Evolutionary conservation across 2,113 vertebrate species (phyloP).

Genomic region (Vidua macroura): DNA sequence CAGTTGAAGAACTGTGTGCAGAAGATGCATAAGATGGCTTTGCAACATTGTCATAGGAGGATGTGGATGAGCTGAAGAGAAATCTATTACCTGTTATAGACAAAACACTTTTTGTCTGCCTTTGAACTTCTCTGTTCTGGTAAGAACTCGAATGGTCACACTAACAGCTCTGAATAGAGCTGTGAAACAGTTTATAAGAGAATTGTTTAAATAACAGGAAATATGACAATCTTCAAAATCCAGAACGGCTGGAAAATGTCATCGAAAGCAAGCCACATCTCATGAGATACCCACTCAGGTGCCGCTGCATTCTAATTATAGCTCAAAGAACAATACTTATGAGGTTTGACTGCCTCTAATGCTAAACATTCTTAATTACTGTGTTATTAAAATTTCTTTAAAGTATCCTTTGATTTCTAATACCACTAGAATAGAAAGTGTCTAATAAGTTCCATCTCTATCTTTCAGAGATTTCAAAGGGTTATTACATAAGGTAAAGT

Average conservation of each 20-base stretch:
- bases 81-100: neutral
- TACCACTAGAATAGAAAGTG: neutral
- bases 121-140: neutral
- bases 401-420: conserved; percentile 43
- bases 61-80: neutral
- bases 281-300: conserved; percentile 6
- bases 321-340: neutral
- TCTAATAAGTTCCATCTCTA: neutral
- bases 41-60: neutral
- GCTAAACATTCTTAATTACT: neutral
- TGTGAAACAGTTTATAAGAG: neutral
- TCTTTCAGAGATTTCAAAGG: conserved; percentile 39
- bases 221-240: neutral
- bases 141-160: neutral
- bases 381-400: neutral
- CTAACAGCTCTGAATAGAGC: neutral
- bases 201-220: neutral
- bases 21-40: neutral
- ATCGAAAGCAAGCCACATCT: neutral
- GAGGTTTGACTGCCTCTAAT: neutral
- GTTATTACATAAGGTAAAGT: neutral
- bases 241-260: neutral
- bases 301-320: conserved; percentile 10
- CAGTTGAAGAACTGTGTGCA: neutral
- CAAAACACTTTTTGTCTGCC: neutral